phyloP scores from a whole-genome alignment of 2,888 invertebrate species.

The Pecten maximus region DNA sequence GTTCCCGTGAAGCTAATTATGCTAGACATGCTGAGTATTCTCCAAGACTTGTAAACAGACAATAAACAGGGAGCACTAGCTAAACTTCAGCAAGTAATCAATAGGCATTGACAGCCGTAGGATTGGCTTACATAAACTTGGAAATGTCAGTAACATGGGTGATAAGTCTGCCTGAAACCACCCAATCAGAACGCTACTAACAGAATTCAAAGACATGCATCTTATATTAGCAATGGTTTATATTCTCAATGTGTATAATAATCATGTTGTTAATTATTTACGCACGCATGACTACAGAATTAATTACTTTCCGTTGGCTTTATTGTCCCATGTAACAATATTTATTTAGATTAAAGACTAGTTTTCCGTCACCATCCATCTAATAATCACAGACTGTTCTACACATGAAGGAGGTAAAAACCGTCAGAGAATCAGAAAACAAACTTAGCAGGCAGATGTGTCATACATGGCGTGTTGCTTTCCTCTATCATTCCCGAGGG shows the following conservation, averaged over 20 bases:
- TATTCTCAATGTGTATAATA: conserved; percentile 26
- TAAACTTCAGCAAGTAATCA: neutral
- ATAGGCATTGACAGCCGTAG: neutral
- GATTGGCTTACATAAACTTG: conserved; percentile 29
- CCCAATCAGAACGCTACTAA: conserved; percentile 18
- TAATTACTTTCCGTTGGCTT: conserved; percentile 30
- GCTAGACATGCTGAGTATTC: neutral
- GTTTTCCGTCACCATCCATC: conserved; percentile 32
- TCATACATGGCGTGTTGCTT: conserved; percentile 5
- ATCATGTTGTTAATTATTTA: conserved; percentile 13
- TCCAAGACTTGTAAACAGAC: neutral
- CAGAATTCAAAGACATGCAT: conserved; percentile 21
- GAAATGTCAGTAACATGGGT: neutral
- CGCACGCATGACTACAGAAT: conserved; percentile 28
- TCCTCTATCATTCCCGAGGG: conserved; percentile 13
- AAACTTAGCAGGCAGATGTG: conserved; percentile 28
- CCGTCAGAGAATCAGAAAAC: conserved; percentile 21
- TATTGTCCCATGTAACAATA: conserved; percentile 22
- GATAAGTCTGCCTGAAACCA: neutral
- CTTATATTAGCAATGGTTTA: conserved; percentile 24
- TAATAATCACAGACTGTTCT: conserved; percentile 26
- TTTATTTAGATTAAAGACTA: conserved; percentile 32
- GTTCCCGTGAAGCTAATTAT: neutral
- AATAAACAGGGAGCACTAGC: neutral
- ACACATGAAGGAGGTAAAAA: neutral